A percentile compares a stretch with the other conserved stretches of the same genome.
These are phyloP conservation scores for Xestia xanthographa DNA, from an alignment of 2,888 invertebrate species.

Conservation along the genomic window DNA sequence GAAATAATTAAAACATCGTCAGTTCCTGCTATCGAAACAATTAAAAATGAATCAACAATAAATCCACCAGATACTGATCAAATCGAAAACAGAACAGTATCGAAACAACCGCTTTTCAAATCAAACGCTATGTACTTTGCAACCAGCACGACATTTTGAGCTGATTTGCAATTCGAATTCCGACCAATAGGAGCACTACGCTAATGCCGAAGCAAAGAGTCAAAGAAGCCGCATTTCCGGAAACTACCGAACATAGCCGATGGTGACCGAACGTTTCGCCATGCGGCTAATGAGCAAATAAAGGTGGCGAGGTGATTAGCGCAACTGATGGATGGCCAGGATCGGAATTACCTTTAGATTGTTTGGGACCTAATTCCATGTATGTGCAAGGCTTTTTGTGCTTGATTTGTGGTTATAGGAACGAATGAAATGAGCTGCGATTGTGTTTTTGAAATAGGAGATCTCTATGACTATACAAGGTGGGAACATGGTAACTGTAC, in stretches of 20 bases:
- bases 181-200: conserved; percentile 24
- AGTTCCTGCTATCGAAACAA: conserved; percentile 8
- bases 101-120: conserved; percentile 5
- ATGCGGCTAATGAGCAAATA: conserved; percentile 66
- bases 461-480: too few species aligned
- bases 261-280: conserved; percentile 36
- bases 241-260: conserved; percentile 53
- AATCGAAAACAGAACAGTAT: conserved; percentile 21
- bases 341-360: conserved; percentile 59
- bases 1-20: conserved; percentile 22
- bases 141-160: conserved; percentile 42
- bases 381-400: conserved; percentile 8
- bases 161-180: conserved; percentile 53
- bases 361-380: conserved; percentile 35
- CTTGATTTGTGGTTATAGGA: conserved; percentile 6
- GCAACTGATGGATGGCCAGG: conserved; percentile 57
- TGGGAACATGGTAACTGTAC: too few species aligned
- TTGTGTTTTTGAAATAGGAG: not conserved
- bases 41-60: conserved; percentile 34
- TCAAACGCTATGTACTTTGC: conserved; percentile 14
- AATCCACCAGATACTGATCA: conserved; percentile 31
- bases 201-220: conserved; percentile 51
- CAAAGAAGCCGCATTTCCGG: conserved; percentile 49
- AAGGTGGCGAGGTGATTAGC: conserved; percentile 61
- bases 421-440: not conserved